phyloP scores from a whole-genome alignment of 2,888 invertebrate species.

The Halictus quadricinctus region DNA sequence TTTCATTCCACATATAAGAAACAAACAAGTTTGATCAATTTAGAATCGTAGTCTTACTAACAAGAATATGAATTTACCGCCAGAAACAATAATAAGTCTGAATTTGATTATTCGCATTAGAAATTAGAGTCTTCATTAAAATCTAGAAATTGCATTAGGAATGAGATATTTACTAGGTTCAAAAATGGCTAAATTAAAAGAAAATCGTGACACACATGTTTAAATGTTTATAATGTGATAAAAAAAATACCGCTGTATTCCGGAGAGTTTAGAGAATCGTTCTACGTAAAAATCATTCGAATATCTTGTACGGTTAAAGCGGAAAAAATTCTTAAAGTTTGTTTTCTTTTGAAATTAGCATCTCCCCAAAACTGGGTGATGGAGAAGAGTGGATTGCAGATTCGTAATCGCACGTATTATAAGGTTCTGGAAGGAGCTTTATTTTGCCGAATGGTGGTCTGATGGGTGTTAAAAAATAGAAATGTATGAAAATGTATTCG shows the following conservation, averaged over 20 bases:
- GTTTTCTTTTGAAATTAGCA: background rate
- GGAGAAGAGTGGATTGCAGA: background rate
- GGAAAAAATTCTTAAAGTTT: background rate
- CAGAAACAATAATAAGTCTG: background rate
- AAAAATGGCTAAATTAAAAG: background rate
- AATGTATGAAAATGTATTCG: background rate
- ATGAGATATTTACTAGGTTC: background rate
- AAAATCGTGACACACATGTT: background rate
- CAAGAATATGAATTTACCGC: background rate
- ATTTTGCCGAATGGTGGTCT: background rate
- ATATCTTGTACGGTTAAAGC: background rate
- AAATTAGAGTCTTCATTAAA: background rate
- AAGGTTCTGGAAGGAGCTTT: background rate
- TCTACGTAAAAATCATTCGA: background rate
- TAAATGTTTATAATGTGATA: too few relatives aligned
- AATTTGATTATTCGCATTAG: background rate
- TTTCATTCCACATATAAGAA: background rate
- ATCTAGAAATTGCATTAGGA: background rate
- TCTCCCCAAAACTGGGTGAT: background rate
- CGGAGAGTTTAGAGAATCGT: too few relatives aligned
- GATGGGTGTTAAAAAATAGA: background rate
- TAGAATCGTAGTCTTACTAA: background rate
- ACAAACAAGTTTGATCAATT: background rate
- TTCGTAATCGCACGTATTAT: background rate
- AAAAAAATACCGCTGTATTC: too few relatives aligned